Conservation (phyloP, 35 echinoderm and acorn worm genomes). For the Anneissia japonica region DNA sequence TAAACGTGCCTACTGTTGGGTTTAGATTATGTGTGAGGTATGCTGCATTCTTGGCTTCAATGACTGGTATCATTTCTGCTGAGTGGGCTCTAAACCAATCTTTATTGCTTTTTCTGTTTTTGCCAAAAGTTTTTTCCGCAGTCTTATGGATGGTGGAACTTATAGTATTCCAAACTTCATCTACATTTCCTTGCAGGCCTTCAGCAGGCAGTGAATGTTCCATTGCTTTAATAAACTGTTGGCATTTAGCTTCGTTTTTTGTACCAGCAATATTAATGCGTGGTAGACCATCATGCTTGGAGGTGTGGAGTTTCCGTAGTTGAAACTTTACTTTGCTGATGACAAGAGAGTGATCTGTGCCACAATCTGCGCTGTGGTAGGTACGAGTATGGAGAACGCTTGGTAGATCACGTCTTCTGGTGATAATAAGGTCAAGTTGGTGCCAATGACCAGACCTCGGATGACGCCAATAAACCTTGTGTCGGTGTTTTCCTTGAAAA, state of each 20-base stretch:
- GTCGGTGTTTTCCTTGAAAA: constrained; percentile 13
- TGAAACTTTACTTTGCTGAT: not conserved
- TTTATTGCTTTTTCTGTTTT: constrained; percentile 23
- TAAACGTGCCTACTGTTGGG: not conserved
- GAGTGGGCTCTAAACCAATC: not conserved
- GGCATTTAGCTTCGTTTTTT: too few species aligned
- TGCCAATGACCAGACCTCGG: constrained; percentile 36
- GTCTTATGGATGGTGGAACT: constrained; percentile 8
- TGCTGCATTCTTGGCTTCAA: constrained; percentile 24
- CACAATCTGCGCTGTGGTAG: constrained; percentile 8
- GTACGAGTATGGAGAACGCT: not conserved
- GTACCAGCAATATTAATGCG: not conserved
- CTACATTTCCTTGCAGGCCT: not conserved
- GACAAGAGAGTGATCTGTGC: constrained; percentile 3
- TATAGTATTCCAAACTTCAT: too few species aligned
- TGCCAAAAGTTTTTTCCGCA: not conserved
- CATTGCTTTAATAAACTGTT: not conserved
- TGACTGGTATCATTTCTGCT: not conserved
- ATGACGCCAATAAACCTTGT: constrained; percentile 42
- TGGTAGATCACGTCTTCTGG: not conserved
- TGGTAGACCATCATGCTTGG: not conserved
- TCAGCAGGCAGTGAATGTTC: too few species aligned
- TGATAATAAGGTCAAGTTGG: constrained; percentile 29
- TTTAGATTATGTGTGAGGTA: not conserved
- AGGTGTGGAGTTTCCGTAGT: not conserved